These are phyloP conservation scores for Dinoponera quadriceps DNA, from an alignment of 1,140 invertebrate genomes.

Conservation along the genomic window DNA sequence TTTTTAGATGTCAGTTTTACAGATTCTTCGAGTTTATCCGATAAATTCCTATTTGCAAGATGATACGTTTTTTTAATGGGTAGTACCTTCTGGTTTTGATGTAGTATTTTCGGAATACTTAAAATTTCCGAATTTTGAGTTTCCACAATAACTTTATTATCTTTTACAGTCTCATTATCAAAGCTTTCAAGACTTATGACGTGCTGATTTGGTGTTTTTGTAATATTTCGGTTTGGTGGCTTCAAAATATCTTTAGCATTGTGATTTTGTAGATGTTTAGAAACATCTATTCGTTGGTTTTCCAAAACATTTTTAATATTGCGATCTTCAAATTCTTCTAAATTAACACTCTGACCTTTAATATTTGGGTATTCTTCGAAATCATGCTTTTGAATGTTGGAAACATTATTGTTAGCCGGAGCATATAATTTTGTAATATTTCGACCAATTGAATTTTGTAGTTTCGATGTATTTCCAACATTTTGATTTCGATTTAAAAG, in stretches of 20 bases:
- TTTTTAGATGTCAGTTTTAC: slow-evolving; percentile 38
- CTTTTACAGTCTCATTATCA: background rate
- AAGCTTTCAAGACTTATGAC: background rate
- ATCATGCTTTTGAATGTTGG: slow-evolving; percentile 4
- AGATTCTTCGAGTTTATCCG: slow-evolving; percentile 46
- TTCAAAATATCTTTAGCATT: background rate
- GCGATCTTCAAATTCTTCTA: background rate
- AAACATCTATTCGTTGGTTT: background rate
- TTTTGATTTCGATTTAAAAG: background rate
- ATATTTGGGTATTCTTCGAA: background rate
- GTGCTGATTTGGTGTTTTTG: slow-evolving; percentile 5
- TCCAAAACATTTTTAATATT: background rate
- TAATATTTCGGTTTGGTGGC: background rate
- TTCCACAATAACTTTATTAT: background rate
- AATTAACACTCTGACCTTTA: background rate
- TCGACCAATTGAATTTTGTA: slow-evolving; percentile 3
- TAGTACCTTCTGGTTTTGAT: background rate
- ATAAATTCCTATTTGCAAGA: slow-evolving; percentile 22
- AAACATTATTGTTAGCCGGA: slow-evolving; percentile 5
- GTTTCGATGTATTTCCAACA: background rate
- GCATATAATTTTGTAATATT: background rate
- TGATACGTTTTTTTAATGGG: slow-evolving; percentile 10
- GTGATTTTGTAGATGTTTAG: background rate
- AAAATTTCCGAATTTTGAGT: slow-evolving; percentile 1
- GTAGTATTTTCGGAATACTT: background rate